These are phyloP conservation scores for Patella caerulea DNA, from an alignment of 2,888 invertebrate species.

Conservation along the genomic window DNA sequence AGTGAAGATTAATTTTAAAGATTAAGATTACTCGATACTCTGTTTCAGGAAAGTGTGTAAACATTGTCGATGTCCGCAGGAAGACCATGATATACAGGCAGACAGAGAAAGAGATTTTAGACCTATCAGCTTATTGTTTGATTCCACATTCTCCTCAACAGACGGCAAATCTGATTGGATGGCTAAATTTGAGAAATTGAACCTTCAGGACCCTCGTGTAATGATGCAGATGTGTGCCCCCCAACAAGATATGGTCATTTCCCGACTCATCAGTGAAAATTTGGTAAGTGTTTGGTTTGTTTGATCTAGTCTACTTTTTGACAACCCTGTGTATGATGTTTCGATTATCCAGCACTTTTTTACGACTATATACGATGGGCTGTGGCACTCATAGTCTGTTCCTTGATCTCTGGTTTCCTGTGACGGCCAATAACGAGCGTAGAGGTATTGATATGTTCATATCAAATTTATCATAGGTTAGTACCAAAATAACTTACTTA, in stretches of 20 bases:
- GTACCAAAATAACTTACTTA: too few species aligned
- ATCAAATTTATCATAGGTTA: too few species aligned
- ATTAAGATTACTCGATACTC: neutral
- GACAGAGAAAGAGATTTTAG: conserved; percentile 48
- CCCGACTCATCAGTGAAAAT: conserved; percentile 59
- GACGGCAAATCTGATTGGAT: conserved; percentile 41
- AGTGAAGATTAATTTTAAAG: too few species aligned
- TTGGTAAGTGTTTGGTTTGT: conserved; percentile 43
- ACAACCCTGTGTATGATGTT: too few species aligned
- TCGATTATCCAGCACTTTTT: too few species aligned
- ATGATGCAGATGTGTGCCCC: conserved; percentile 54
- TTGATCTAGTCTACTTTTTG: too few species aligned
- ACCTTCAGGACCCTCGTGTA: conserved; percentile 54
- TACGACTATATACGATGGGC: too few species aligned
- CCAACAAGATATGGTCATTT: conserved; percentile 58
- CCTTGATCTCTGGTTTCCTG: too few species aligned
- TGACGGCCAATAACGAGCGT: too few species aligned
- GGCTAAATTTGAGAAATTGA: conserved; percentile 49
- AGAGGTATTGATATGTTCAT: too few species aligned
- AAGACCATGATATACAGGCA: conserved; percentile 59
- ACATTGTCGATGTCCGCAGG: conserved; percentile 61
- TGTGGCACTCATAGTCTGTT: too few species aligned
- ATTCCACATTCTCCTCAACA: conserved; percentile 28
- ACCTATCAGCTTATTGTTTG: conserved; percentile 52
- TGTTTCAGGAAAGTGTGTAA: conserved; percentile 58